Conservation (phyloP, 30 jellyfish, hydroid and myxozoan genomes). For the Rhopilema esculentum region DNA sequence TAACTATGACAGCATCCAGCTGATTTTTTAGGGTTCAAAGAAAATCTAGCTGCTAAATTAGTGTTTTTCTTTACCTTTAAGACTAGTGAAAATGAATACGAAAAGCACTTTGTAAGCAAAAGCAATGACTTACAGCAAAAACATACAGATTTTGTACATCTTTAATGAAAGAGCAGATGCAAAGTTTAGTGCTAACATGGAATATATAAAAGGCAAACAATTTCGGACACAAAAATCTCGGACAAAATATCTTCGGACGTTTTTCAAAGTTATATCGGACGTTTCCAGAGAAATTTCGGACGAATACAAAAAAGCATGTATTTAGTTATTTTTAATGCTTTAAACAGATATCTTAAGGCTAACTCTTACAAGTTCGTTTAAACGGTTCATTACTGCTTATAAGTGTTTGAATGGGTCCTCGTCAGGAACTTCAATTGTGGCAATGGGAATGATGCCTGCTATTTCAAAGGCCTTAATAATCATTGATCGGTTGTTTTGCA, state of each 20-base stretch:
- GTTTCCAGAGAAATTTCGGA: neutral
- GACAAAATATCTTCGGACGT: neutral
- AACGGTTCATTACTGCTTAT: slow-evolving; percentile 3
- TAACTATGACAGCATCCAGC: no score
- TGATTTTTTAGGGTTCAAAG: no score
- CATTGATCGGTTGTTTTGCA: slow-evolving; percentile 9
- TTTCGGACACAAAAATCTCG: neutral
- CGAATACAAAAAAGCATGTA: neutral
- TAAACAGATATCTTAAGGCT: neutral
- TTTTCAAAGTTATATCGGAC: neutral
- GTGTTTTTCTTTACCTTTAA: no score
- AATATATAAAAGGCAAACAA: neutral
- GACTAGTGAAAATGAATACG: no score
- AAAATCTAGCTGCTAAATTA: no score
- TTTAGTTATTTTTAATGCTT: neutral
- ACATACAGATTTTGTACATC: no score
- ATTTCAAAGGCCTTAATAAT: neutral
- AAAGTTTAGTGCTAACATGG: no score
- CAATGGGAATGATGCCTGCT: slow-evolving; percentile 11
- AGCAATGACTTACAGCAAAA: no score
- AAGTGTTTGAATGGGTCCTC: slow-evolving; percentile 6
- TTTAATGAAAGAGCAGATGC: no score
- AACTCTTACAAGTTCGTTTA: neutral
- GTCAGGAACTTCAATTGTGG: slow-evolving; percentile 14
- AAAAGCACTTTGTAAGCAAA: no score